Base-by-base conservation (phyloP, 2,113 vertebrate genomes). In the Strigops habroptila region DNA sequence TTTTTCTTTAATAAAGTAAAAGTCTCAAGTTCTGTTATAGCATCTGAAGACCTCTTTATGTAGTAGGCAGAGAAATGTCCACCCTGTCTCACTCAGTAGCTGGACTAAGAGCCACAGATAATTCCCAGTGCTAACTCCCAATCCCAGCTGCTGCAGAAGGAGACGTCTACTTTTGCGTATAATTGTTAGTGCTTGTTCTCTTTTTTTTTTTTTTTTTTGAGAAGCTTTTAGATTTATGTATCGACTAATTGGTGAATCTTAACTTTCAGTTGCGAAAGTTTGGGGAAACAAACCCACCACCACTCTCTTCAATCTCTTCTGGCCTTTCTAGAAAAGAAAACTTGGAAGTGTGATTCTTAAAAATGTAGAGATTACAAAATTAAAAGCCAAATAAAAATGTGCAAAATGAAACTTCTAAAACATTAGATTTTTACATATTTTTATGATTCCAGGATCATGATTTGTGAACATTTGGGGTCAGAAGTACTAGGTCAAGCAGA, bases 401-500 rank as follows among this genome's bases (percentile, higher is more conserved):
- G 31, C 48, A 73, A 74, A 88, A 19, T 18, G 7, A 6, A 71
- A 53, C 59, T 52, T 52, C 2, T 37, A 33, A 71, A 71, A 19
- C 11, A 24, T 16, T 7, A n/a, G 6, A 7, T 35, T 86, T 49
- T 19, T 68, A 68, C 28, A 53, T 35, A 60, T 73, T 93, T 18
- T 64, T 19, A 18, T 4, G 11, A 70, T 86, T 79, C 75, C 24
- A 23, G 31, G n/a, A 39, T 79, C 67, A 59, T 33, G 49, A 37
- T 80, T 71, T 80, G 22, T 79, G 68, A 80, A 65, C 28, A 35
- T 75, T 74, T 87, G 78, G 62, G 51, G 33, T 87, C 87, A 64
- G 68, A 80, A 91, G 25, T 55, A 49, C 49, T 87, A 82, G 86
- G 62, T 96, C 68, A 91, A 70, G 64, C 77, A 96, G 96, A 95